phyloP scores from a whole-genome alignment of 2,113 vertebrate species.

The Tyto alba region DNA sequence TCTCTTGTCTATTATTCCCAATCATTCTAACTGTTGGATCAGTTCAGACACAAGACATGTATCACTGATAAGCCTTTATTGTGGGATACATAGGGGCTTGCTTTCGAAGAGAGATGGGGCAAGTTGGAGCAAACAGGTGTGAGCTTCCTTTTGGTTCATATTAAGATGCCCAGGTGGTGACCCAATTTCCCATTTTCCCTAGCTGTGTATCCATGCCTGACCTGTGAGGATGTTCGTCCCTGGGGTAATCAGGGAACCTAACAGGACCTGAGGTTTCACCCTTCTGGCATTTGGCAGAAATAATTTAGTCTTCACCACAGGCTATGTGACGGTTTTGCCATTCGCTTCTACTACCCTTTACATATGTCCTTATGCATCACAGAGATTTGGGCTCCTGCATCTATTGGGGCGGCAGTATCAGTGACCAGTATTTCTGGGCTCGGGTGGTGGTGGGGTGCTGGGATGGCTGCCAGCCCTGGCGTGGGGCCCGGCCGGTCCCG shows the following conservation, averaged over 20 bases:
- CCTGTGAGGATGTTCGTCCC: background rate
- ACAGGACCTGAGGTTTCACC: background rate
- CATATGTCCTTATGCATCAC: background rate
- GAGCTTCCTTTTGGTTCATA: background rate
- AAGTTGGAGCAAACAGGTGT: background rate
- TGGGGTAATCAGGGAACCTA: background rate
- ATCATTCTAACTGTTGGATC: background rate
- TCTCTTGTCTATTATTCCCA: background rate
- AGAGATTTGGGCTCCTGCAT: background rate
- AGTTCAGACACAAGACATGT: background rate
- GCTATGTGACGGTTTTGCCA: background rate
- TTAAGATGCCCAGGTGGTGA: background rate
- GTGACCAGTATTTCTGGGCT: background rate
- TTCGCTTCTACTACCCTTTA: background rate
- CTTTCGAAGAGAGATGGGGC: background rate
- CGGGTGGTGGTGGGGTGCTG: rapidly evolving
- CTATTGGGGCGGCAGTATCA: background rate
- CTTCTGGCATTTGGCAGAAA: background rate
- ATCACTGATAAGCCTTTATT: background rate
- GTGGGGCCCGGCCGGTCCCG: background rate
- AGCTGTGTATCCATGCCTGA: background rate
- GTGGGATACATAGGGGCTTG: background rate
- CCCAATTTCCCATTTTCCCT: background rate
- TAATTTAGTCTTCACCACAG: background rate
- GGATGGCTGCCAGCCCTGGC: background rate